Evolutionary conservation across 2,113 vertebrate genomes (phyloP), one percentile per base, ranked within the genome.

Genomic region (Leptosomus discolor): DNA sequence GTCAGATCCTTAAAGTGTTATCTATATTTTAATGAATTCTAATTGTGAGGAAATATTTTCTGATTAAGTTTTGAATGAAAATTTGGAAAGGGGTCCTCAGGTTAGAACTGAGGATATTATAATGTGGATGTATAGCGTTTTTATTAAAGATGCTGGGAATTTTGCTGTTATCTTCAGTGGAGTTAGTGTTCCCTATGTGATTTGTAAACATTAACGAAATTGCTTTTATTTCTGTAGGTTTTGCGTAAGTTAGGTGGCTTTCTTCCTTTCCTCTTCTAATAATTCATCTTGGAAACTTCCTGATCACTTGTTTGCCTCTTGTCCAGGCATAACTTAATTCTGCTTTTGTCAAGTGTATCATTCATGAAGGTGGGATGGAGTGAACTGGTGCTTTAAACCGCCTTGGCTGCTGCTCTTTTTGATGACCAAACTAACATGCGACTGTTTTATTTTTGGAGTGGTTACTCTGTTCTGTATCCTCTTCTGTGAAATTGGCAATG

Each of bases 391-490:
- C 74, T 93, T 90, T 57, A 68, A 94, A 64, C 46, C 16, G 26
- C 41, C 0, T 2, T 64, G 87, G 57, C 74, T 45, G 20, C 63
- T 74, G 32, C 46, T 85, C 54, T 24, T 39, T 34, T 45, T 70
- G 83, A 78, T 84, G 56, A 70, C 67, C 56, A 48, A 65, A 37
- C 50, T 60, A 27, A 65, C 34, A 26, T 7, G 46, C 17, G 23
- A 74, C 60, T 24, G 60, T 50, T 76, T 85, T 83, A 65, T 94
- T 95, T 95, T 90, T 95, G 75, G 90, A 93, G 88, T 37, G 32
- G n/a, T 65, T 86, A 45, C 54, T 83, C 53, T 88, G 34, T 85
- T 65, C 30, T 78, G 6, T 67, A n/a, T 81, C 60, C 68, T 87
- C 34, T 56, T 91, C 60, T 57, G 39, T 54, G 85, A 51, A 82